Conservation (phyloP, 2,888 invertebrate species). For the Abscondita cerata region DNA sequence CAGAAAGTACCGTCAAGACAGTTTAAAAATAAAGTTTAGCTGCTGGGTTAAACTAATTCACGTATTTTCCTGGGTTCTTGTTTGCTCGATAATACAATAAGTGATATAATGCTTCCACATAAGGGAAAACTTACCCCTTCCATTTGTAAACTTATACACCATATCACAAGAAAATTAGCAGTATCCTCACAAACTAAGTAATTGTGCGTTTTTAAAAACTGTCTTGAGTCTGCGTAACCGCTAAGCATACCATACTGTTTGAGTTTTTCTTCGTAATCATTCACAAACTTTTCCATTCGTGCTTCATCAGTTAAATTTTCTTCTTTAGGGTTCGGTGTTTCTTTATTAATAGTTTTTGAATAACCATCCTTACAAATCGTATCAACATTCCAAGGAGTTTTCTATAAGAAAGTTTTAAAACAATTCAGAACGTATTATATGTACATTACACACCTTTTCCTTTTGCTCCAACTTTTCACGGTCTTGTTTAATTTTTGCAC, state of each 20-base stretch:
- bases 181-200: constrained; percentile 95
- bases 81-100: too few species aligned
- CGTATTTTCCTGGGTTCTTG: too few species aligned
- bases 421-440: constrained; percentile 63
- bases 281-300: constrained; percentile 87
- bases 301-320: constrained; percentile 87
- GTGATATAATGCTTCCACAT: too few species aligned
- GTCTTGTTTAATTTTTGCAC: constrained; percentile 68
- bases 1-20: too few species aligned
- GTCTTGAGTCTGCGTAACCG: constrained; percentile 91
- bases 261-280: too few species aligned
- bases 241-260: constrained; percentile 92
- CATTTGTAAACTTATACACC: constrained; percentile 98
- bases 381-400: constrained; percentile 97
- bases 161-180: constrained; percentile 96
- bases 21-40: too few species aligned
- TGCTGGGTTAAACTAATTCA: too few species aligned
- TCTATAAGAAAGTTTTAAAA: constrained; percentile 63
- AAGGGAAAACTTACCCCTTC: constrained; percentile 86
- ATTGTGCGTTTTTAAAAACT: constrained; percentile 78
- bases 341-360: constrained; percentile 92
- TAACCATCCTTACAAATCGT: constrained; percentile 97
- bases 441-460: too few species aligned
- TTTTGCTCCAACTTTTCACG: too few species aligned
- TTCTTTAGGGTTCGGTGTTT: constrained; percentile 65